Conservation (phyloP, 2,797 vertebrate species). For the Toxotes lorentzi region DNA sequence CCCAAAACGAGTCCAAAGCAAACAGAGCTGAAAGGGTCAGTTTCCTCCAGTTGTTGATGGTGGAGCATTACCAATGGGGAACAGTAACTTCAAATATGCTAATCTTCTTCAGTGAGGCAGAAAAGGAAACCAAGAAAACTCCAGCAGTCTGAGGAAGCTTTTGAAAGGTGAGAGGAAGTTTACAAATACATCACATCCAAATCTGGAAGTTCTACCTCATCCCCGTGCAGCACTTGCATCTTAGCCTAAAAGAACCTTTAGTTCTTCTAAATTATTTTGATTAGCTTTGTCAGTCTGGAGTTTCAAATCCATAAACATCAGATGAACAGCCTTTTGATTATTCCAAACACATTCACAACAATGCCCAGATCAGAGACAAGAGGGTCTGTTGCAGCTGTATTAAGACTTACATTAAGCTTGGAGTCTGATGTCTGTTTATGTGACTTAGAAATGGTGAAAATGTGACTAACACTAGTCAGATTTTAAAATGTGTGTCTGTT, state of each 20-base stretch:
- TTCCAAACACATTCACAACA: too few species aligned
- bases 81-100: background rate
- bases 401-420: too few species aligned
- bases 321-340: too few species aligned
- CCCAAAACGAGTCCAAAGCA: background rate
- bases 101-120: background rate
- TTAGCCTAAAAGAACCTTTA: background rate
- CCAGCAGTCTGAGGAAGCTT: background rate
- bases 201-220: background rate
- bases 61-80: background rate
- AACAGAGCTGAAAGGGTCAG: background rate
- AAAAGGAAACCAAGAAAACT: background rate
- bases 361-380: background rate
- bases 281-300: background rate
- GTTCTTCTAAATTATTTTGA: background rate
- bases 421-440: background rate
- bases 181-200: background rate
- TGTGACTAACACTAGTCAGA: background rate
- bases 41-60: background rate
- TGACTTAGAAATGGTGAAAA: conserved; percentile 6
- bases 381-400: background rate
- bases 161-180: background rate
- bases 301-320: background rate
- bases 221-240: background rate
- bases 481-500: background rate